A percentile compares a stretch with the other conserved stretches of the same genome.
Evolutionary conservation across 2,797 vertebrate genomes (phyloP).

Genomic region (Coluber constrictor): DNA sequence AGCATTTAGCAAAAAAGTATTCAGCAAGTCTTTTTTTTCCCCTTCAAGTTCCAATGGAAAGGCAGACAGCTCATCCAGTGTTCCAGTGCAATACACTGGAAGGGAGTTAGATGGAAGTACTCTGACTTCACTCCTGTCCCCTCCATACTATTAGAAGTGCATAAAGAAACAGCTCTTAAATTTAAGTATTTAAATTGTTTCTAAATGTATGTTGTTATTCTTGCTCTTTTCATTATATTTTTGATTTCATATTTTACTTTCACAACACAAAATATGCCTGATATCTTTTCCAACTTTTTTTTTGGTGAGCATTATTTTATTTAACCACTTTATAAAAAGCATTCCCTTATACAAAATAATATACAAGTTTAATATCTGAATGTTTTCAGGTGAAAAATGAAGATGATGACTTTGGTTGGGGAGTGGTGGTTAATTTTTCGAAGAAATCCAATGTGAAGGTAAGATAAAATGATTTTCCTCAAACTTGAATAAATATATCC

Average conservation of each 20-base stretch:
- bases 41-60: background rate
- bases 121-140: too few species aligned
- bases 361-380: background rate
- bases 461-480: slow-evolving; percentile 24
- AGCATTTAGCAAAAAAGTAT: background rate
- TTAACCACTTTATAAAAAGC: background rate
- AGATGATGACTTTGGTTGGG: slow-evolving; percentile 93
- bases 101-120: background rate
- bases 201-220: background rate
- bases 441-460: slow-evolving; percentile 97
- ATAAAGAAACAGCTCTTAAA: background rate
- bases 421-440: slow-evolving; percentile 93
- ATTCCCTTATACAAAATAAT: background rate
- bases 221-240: background rate
- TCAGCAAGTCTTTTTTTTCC: background rate
- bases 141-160: background rate
- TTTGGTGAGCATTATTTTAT: background rate
- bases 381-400: slow-evolving; percentile 87
- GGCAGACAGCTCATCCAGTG: background rate
- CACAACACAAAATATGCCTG: background rate
- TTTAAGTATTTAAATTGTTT: background rate
- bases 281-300: accelerated
- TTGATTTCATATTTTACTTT: background rate
- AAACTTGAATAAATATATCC: background rate
- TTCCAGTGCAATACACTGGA: background rate